phyloP scores from a whole-genome alignment of 1,140 invertebrate genomes.

The Thaumetopoea pityocampa region DNA sequence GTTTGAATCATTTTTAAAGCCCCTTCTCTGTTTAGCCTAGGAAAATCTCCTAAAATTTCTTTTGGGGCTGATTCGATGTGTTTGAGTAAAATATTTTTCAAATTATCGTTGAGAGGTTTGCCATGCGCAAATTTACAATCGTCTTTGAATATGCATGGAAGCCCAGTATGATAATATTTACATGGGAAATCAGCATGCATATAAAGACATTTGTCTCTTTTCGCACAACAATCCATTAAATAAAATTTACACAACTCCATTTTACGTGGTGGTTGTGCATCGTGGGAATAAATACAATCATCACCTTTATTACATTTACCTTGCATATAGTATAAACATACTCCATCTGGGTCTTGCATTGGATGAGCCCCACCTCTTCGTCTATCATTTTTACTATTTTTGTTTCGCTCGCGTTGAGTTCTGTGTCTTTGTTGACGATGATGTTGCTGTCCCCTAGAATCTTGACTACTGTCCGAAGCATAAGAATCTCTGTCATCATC shows the following conservation, averaged over 20 bases:
- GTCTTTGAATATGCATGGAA: constrained; percentile 86
- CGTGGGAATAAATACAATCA: constrained; percentile 90
- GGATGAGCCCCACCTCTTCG: constrained; percentile 65
- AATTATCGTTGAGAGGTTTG: constrained; percentile 85
- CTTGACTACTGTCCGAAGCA: constrained; percentile 76
- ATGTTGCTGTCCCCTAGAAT: constrained; percentile 56
- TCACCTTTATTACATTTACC: constrained; percentile 89
- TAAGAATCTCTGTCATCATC: constrained; percentile 73
- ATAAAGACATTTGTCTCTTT: constrained; percentile 96
- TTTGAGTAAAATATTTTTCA: constrained; percentile 83
- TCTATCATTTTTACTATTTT: constrained; percentile 56
- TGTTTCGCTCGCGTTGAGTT: constrained; percentile 65
- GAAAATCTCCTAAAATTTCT: constrained; percentile 92
- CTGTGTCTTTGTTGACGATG: constrained; percentile 47
- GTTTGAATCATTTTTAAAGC: constrained; percentile 84
- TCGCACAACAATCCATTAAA: constrained; percentile 95
- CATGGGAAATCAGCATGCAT: constrained; percentile 98
- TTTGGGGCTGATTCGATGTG: constrained; percentile 93
- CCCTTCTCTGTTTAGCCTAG: constrained; percentile 85
- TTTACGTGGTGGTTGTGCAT: constrained; percentile 88
- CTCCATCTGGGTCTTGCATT: constrained; percentile 79
- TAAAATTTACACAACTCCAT: constrained; percentile 98
- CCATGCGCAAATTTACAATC: constrained; percentile 96
- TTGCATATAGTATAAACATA: constrained; percentile 90
- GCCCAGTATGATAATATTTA: constrained; percentile 96